phyloP scores from a whole-genome alignment of 2,888 invertebrate genomes.

The Phasia obesa region DNA sequence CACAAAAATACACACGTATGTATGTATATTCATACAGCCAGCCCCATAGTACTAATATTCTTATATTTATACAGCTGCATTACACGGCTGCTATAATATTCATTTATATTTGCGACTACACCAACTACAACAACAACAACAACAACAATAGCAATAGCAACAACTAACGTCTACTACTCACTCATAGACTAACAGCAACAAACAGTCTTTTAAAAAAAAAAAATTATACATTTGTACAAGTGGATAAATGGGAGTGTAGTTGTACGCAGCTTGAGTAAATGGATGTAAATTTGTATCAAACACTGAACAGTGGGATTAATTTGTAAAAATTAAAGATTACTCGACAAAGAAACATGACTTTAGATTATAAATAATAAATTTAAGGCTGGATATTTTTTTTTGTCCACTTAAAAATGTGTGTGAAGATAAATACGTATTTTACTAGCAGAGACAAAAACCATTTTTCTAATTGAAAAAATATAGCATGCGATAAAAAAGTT shows the following conservation, averaged over 20 bases:
- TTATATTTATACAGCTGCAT: constrained; percentile 65
- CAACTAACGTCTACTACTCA: not conserved
- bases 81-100: constrained; percentile 61
- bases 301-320: constrained; percentile 9
- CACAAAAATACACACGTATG: not conserved
- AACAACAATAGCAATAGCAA: not conserved
- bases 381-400: too few relatives aligned
- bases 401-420: too few relatives aligned
- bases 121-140: constrained; percentile 2
- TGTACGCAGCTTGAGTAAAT: constrained; percentile 1
- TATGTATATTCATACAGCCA: not conserved
- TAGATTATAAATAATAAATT: too few relatives aligned
- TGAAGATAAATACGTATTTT: too few relatives aligned
- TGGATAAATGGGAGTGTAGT: not conserved
- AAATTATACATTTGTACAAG: constrained; percentile 34
- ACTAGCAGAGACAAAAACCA: too few relatives aligned
- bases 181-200: constrained; percentile 24
- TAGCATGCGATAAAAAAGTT: too few relatives aligned
- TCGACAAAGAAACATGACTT: too few relatives aligned
- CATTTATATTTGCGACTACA: constrained; percentile 48
- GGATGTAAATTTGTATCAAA: not conserved
- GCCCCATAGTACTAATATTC: not conserved
- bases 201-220: not conserved
- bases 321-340: not conserved
- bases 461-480: too few relatives aligned